phyloP scores from a whole-genome alignment of 2,888 invertebrate species.

The Amorpha juglandis region DNA sequence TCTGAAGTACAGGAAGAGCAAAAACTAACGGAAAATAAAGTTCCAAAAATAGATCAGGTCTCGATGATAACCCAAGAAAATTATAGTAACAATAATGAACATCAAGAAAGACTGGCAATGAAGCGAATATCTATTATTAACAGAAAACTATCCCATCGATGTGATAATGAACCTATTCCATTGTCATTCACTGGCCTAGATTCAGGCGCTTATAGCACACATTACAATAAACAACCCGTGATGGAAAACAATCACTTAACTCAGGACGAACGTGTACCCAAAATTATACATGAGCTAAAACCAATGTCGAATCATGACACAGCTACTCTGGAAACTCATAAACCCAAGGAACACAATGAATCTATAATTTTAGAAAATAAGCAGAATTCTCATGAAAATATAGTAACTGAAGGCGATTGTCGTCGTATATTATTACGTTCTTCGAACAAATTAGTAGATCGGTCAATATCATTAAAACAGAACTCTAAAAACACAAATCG shows the following conservation, averaged over 20 bases:
- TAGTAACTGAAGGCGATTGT: conserved; percentile 33
- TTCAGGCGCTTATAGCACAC: neutral
- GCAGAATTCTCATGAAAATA: conserved; percentile 52
- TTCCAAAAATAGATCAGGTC: conserved; percentile 35
- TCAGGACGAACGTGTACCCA: neutral
- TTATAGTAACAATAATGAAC: conserved; percentile 38
- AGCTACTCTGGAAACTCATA: neutral
- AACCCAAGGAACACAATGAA: neutral
- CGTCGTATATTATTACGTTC: conserved; percentile 58
- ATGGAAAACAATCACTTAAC: conserved; percentile 22
- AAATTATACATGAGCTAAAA: neutral
- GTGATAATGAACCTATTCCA: conserved; percentile 55
- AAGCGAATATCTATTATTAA: conserved; percentile 67
- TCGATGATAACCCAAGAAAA: conserved; percentile 34
- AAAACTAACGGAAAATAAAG: conserved; percentile 35
- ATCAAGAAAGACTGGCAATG: conserved; percentile 54
- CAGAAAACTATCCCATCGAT: conserved; percentile 54
- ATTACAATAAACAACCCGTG: neutral
- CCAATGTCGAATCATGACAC: neutral
- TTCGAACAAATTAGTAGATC: conserved; percentile 33
- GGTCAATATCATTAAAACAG: neutral
- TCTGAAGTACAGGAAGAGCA: conserved; percentile 59
- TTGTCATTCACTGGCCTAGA: conserved; percentile 56
- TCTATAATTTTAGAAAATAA: conserved; percentile 29
- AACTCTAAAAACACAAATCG: no score